Evolutionary conservation across 2,113 vertebrate genomes (phyloP), one percentile per base, ranked within the genome.

Genomic region (Plecotus auritus): DNA sequence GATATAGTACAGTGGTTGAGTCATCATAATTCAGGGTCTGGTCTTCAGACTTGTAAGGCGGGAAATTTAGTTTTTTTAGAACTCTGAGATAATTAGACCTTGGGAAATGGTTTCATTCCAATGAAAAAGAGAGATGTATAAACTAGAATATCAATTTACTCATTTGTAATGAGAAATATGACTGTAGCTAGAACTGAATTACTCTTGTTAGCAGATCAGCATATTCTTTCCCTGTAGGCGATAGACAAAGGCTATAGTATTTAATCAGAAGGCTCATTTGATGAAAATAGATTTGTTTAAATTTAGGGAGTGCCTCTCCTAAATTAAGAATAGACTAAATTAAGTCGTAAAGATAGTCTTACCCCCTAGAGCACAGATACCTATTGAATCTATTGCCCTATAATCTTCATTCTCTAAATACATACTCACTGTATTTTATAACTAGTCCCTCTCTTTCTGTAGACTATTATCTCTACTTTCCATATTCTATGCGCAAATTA

Each of bases 241-340:
- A 83, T 22, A 83, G 85, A 95, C 16, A 89, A 94, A 96, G 93
- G 32, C 80, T 88, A 74, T 23, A 86, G 32, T 47, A 70, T 96
- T 96, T 96, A 89, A 96, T 95, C 86, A 94, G 40, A 91, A 84
- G 49, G 18, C 26, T 94, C 26, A 95, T 84, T 59, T 95, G 87
- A 90, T 72, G 76, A 91, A 97, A 91, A 96, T 66, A 94, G 32
- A 59, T 94, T 85, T 96, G 69, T 84, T 95, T 95, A 96, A 95
- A 93, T 95, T 89, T 91, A 94, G 45, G 66, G 70, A 91, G 26
- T 85, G 7, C 30, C 35, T 94, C 17, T 96, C 16, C 30, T 86
- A 91, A 89, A 94, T 94, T 94, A 89, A 93, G 49, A 59, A 80
- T 45, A 84, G 11, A 54, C 35, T 96, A 94, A 91, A 91, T 88